Percentiles rank a stretch among this genome's conserved stretches.
phyloP scores from a whole-genome alignment of 2,888 invertebrate species.

The Drosophila monieri region DNA sequence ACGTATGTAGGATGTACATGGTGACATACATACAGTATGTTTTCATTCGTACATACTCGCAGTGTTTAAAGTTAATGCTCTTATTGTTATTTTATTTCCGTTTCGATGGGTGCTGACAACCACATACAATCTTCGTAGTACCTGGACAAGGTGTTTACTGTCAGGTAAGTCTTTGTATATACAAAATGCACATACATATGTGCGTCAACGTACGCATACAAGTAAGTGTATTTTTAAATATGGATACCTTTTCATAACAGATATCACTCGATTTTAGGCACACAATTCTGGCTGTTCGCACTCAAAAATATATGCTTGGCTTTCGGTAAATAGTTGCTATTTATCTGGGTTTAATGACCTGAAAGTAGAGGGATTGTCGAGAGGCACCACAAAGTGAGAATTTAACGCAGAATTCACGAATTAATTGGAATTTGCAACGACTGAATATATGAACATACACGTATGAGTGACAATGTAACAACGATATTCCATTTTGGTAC shows the following conservation, averaged over 20 bases:
- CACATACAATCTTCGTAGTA: not conserved
- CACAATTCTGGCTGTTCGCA: not conserved
- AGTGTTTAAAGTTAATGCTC: not conserved
- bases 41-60: not conserved
- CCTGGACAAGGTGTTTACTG: slow-evolving; percentile 23
- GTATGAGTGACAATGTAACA: slow-evolving; percentile 50
- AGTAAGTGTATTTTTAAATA: slow-evolving; percentile 34
- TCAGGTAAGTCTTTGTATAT: slow-evolving; percentile 20
- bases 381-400: slow-evolving; percentile 18
- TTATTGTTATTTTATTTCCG: not conserved
- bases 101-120: slow-evolving; percentile 16
- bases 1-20: not conserved
- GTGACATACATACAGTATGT: not conserved
- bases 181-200: slow-evolving; percentile 10
- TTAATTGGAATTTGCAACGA: slow-evolving; percentile 32
- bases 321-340: slow-evolving; percentile 13
- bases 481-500: not conserved
- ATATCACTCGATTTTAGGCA: slow-evolving; percentile 18
- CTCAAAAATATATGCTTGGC: not conserved
- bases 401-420: slow-evolving; percentile 2
- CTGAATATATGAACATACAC: slow-evolving; percentile 33
- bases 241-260: slow-evolving; percentile 40
- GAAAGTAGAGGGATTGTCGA: not conserved
- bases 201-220: slow-evolving; percentile 13
- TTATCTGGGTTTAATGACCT: slow-evolving; percentile 6